phyloP scores from a whole-genome alignment of 1,140 invertebrate genomes.

The Metaphire vulgaris region DNA sequence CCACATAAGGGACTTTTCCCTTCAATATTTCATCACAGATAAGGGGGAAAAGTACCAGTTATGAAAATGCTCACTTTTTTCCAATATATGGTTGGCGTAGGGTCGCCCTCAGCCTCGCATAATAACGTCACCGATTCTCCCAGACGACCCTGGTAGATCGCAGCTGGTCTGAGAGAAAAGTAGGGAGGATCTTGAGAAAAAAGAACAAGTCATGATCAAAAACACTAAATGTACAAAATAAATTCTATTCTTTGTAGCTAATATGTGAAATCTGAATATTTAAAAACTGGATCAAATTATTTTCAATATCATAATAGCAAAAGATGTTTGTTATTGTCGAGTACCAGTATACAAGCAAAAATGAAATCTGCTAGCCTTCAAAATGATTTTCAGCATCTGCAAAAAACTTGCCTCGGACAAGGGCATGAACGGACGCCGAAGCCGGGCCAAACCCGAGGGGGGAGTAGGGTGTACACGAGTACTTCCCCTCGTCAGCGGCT shows the following conservation, averaged over 20 bases:
- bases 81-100: slow-evolving; percentile 82
- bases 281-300: too few relatives aligned
- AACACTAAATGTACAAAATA: too few relatives aligned
- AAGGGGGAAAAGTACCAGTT: too few relatives aligned
- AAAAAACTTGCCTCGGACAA: slow-evolving; percentile 71
- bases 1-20: too few relatives aligned
- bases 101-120: slow-evolving; percentile 85
- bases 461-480: slow-evolving; percentile 91
- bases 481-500: slow-evolving; percentile 65
- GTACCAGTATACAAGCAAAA: too few relatives aligned
- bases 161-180: slow-evolving; percentile 49
- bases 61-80: slow-evolving; percentile 65
- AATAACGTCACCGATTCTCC: slow-evolving; percentile 61
- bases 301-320: too few relatives aligned
- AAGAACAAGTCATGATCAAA: slow-evolving; percentile 7
- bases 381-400: too few relatives aligned
- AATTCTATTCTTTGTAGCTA: too few relatives aligned
- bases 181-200: slow-evolving; percentile 51
- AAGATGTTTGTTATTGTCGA: too few relatives aligned
- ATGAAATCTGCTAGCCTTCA: too few relatives aligned
- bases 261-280: too few relatives aligned
- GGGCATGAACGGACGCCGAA: slow-evolving; percentile 88
- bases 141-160: slow-evolving; percentile 45
- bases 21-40: too few relatives aligned
- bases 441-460: slow-evolving; percentile 85